Conservation (phyloP, 2,888 invertebrate genomes). For the Enoplolaimus lenunculus region DNA sequence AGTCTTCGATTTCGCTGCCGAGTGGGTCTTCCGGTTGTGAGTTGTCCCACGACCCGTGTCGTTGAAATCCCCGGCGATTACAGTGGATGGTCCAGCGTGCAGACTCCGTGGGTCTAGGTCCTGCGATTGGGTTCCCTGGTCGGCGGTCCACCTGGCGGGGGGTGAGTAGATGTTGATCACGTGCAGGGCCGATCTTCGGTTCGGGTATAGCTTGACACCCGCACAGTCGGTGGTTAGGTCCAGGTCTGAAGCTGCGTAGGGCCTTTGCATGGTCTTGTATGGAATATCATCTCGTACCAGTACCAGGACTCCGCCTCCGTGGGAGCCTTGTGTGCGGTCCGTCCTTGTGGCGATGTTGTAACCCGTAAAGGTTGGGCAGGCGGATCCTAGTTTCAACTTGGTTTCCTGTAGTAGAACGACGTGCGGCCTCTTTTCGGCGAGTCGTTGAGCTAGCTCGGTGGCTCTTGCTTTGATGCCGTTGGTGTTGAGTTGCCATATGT, state of each 20-base stretch:
- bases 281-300: neutral
- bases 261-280: neutral
- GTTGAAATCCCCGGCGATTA: neutral
- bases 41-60: neutral
- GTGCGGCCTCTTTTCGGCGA: neutral
- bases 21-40: neutral
- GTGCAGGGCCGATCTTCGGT: neutral
- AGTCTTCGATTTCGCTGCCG: neutral
- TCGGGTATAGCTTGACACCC: neutral
- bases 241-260: neutral
- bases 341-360: neutral
- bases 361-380: neutral
- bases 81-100: neutral
- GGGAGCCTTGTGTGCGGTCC: neutral
- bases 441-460: neutral
- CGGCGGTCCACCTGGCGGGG: neutral
- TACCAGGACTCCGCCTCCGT: neutral
- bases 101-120: neutral
- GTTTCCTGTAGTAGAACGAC: slow-evolving; percentile 3
- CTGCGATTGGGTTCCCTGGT: neutral
- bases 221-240: neutral
- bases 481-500: neutral
- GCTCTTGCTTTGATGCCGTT: neutral
- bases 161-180: neutral
- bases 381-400: neutral